Evolutionary conservation across 2,797 vertebrate genomes (phyloP).

Genomic region (Lepilemur septentrionalis): DNA sequence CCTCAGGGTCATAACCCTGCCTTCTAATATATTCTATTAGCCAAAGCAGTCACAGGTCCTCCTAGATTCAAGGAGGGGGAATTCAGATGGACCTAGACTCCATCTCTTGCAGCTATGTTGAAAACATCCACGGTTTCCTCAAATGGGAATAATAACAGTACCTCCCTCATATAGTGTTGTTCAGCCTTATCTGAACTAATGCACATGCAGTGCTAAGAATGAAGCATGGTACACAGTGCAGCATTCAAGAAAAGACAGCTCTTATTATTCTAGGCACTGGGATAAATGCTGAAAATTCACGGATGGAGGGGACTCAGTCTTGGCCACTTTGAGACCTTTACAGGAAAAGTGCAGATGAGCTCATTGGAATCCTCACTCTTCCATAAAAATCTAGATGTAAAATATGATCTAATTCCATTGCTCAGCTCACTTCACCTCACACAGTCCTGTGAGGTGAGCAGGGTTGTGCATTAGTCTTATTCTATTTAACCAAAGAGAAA

Average conservation of each 20-base stretch:
- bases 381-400: neutral
- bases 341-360: neutral
- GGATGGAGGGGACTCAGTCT: neutral
- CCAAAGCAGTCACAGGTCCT: neutral
- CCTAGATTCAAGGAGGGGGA: neutral
- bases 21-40: neutral
- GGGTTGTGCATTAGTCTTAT: neutral
- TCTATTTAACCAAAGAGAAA: constrained; percentile 18
- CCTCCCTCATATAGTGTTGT: neutral
- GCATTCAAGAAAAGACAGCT: neutral
- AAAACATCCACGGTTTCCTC: neutral
- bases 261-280: neutral
- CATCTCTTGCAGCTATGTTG: neutral
- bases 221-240: neutral
- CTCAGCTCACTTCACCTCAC: neutral
- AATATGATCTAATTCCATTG: neutral
- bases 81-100: neutral
- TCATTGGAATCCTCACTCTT: neutral
- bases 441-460: neutral
- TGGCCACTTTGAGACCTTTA: neutral
- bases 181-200: neutral
- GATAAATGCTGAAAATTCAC: neutral
- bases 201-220: neutral
- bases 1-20: neutral
- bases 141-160: neutral